A percentile compares a stretch with the other conserved stretches of the same genome.
Conservation (phyloP, 2,888 invertebrate species). For the Caenorhabditis macrosperma region DNA sequence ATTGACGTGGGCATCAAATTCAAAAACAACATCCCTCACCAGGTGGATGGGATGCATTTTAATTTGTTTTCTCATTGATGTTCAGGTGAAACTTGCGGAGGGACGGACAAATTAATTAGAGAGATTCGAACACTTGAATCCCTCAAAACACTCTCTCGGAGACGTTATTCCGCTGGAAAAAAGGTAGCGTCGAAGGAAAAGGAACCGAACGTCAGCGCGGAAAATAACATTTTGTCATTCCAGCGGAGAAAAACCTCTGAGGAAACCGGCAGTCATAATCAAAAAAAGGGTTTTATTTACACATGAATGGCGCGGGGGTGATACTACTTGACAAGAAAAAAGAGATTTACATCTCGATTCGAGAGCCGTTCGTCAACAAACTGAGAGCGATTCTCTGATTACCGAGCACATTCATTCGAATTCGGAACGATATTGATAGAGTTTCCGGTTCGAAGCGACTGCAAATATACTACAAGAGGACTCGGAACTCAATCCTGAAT, state of each 20-base stretch:
- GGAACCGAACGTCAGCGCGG: too few species aligned
- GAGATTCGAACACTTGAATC: not conserved
- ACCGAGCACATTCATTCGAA: not conserved
- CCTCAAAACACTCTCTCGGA: not conserved
- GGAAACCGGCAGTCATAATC: too few species aligned
- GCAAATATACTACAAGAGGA: too few species aligned
- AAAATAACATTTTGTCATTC: too few species aligned
- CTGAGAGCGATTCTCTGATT: not conserved
- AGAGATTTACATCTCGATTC: constrained; percentile 6
- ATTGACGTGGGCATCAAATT: constrained; percentile 22
- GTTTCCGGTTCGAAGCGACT: too few species aligned
- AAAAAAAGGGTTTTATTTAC: not conserved
- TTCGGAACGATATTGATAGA: too few species aligned
- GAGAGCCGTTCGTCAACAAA: constrained; percentile 16
- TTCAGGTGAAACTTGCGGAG: not conserved
- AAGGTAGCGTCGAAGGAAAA: too few species aligned
- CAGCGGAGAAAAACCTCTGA: too few species aligned
- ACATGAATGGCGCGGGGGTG: constrained; percentile 7
- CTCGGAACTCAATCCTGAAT: too few species aligned
- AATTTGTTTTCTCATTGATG: constrained; percentile 25
- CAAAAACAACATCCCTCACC: constrained; percentile 38
- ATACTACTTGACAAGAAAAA: constrained; percentile 26
- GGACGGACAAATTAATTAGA: not conserved
- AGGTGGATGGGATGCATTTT: constrained; percentile 24
- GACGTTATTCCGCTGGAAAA: not conserved